Evolutionary conservation across 2,888 invertebrate genomes (phyloP).

Genomic region (Celastrina argiolus): DNA sequence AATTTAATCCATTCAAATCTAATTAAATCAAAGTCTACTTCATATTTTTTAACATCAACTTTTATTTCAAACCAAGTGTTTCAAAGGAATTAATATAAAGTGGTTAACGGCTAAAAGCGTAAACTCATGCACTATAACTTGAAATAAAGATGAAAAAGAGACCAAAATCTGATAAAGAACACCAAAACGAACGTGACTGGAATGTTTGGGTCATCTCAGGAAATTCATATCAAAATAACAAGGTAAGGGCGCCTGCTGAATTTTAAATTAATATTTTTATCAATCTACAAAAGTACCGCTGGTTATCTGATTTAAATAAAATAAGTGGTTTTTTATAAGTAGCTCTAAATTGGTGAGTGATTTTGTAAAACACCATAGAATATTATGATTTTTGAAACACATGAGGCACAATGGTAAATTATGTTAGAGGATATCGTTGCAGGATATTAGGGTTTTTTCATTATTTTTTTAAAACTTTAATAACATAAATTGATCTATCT

Average conservation of each 20-base stretch:
- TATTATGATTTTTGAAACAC: neutral
- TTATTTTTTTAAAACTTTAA: too few species aligned
- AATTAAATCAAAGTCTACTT: neutral
- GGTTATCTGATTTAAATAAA: conserved; percentile 26
- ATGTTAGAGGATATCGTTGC: too few species aligned
- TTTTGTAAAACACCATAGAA: neutral
- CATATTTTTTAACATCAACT: neutral
- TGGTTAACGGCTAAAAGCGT: conserved; percentile 1
- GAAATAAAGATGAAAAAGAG: conserved; percentile 32
- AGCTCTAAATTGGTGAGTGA: conserved; percentile 4
- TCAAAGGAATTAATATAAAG: neutral
- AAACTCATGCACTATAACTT: conserved; percentile 13
- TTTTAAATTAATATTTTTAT: conserved; percentile 48
- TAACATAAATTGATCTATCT: too few species aligned
- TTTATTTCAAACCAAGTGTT: neutral
- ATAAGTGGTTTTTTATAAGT: conserved; percentile 19
- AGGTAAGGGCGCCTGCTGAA: conserved; percentile 52
- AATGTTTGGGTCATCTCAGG: conserved; percentile 46
- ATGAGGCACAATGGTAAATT: neutral
- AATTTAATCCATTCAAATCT: neutral
- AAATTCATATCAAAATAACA: conserved; percentile 59
- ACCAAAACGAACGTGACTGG: conserved; percentile 55
- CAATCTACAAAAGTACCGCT: conserved; percentile 31
- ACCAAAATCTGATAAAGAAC: conserved; percentile 60
- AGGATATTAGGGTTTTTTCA: too few species aligned